Base-by-base conservation (phyloP, 2,888 invertebrate genomes). In the Phyllotreta cruciferae region DNA sequence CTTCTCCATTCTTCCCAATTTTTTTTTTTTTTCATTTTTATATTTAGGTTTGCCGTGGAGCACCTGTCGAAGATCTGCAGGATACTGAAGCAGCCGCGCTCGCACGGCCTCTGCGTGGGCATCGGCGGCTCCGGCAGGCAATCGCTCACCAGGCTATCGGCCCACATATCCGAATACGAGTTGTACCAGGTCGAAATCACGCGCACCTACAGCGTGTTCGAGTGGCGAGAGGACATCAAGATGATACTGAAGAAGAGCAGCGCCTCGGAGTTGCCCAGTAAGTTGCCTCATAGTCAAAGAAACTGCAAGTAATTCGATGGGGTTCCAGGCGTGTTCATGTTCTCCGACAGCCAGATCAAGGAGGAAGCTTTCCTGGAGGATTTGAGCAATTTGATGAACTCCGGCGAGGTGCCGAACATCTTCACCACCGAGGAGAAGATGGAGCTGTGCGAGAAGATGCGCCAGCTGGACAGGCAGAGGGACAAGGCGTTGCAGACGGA, bases 131-230 rank as follows among this genome's bases (percentile, higher is more conserved):
- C 96, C 3, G 96, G 97, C 6, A 85, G 96, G 52, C 96, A 96
- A 83, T 96, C 96, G 5, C 85, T 96, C 66, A 93, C 95, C 1
- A 85, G 94, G 60, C 84, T 97, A 64, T 91, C 96, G 6, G 90
- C 95, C n/a, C 94, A 95, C 78, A 96, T 97, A 81, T 91, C 92
- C 71, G 96, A 96, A 78, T 95, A 94, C 80, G 96, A 97, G 74
- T 83, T 96, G 6, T 94, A 92, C 79, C 85, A 95, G 90, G 92
- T 96, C 41, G 96, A 96, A 84, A 93, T 97, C 78, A 92, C 91
- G 52, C 88, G 94, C 77, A 88, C 88, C 41, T 97, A 96, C 79
- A 91, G 92, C 0, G 84, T 85, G 50, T 85, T 82, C 68, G 96
- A 96, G 77, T 97, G 96, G 95, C 89, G 93, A 71, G 96, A 96